phyloP scores from a whole-genome alignment of 2,888 invertebrate species.

The Acrocera orbiculus region DNA sequence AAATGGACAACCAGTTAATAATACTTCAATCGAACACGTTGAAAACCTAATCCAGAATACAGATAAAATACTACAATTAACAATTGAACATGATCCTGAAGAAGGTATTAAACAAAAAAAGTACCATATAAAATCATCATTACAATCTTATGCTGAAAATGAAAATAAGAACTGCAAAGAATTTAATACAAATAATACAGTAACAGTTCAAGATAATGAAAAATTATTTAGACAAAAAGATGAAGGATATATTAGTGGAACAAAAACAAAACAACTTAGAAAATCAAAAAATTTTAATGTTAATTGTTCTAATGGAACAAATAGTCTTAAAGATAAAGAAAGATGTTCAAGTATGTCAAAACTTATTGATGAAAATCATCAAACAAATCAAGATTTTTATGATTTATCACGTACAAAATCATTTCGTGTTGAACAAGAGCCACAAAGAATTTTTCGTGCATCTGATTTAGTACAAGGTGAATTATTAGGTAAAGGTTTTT shows the following conservation, averaged over 20 bases:
- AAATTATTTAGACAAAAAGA: conserved; percentile 26
- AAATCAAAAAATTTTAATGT: conserved; percentile 6
- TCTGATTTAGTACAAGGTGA: conserved; percentile 78
- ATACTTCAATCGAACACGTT: conserved; percentile 60
- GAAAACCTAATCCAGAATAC: conserved; percentile 55
- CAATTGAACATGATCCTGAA: conserved; percentile 79
- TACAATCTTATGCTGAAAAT: conserved; percentile 19
- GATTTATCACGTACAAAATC: conserved; percentile 76
- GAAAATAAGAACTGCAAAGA: conserved; percentile 7
- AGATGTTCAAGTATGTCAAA: conserved; percentile 75
- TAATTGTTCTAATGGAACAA: conserved; percentile 17
- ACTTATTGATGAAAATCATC: conserved; percentile 50
- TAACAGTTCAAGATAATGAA: conserved; percentile 31
- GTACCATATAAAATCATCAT: conserved; percentile 23
- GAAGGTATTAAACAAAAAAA: conserved; percentile 33
- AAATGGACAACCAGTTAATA: conserved; percentile 73
- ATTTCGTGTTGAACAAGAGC: conserved; percentile 46
- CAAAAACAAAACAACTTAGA: conserved; percentile 43
- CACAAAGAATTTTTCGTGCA: conserved; percentile 70
- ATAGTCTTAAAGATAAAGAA: conserved; percentile 49
- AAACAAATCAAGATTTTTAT: conserved; percentile 31
- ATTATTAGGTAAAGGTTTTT: conserved; percentile 81
- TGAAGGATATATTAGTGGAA: conserved; percentile 38
- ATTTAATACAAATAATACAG: conserved; percentile 21
- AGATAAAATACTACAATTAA: conserved; percentile 60